Evolutionary conservation across 2,888 invertebrate species (phyloP).

Genomic region (Megalurothrips usitatus): DNA sequence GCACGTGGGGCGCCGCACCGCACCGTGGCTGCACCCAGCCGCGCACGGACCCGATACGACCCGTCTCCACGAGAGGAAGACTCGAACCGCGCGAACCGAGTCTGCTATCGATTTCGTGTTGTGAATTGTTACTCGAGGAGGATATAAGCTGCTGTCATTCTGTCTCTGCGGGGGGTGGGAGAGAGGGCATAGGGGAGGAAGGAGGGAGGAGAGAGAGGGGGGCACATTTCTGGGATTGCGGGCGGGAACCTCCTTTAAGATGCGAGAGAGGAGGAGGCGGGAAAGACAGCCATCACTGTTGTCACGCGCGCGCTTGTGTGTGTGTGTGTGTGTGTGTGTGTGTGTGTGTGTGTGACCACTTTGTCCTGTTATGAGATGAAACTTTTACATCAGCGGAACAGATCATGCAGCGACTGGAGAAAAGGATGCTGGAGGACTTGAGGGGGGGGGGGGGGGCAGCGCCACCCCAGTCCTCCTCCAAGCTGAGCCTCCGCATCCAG

Average conservation of each 20-base stretch:
- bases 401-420: constrained; percentile 14
- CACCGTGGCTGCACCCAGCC: no score
- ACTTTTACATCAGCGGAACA: constrained; percentile 22
- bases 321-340: constrained; percentile 22
- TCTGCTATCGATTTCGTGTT: no score
- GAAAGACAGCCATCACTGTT: neutral
- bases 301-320: neutral
- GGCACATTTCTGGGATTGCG: constrained; percentile 35
- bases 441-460: constrained; percentile 14
- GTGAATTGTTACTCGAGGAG: neutral
- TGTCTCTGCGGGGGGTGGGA: neutral
- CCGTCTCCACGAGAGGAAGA: no score
- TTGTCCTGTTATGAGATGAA: constrained; percentile 25
- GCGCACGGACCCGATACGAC: no score
- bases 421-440: neutral
- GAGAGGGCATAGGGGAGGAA: no score
- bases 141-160: no score
- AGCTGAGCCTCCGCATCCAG: neutral
- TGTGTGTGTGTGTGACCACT: constrained; percentile 21
- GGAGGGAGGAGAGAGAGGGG: neutral
- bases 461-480: neutral
- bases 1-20: no score
- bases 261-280: neutral
- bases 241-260: neutral
- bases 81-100: no score